Conservation (phyloP, 2,888 invertebrate genomes). For the Amitus sp. region DNA sequence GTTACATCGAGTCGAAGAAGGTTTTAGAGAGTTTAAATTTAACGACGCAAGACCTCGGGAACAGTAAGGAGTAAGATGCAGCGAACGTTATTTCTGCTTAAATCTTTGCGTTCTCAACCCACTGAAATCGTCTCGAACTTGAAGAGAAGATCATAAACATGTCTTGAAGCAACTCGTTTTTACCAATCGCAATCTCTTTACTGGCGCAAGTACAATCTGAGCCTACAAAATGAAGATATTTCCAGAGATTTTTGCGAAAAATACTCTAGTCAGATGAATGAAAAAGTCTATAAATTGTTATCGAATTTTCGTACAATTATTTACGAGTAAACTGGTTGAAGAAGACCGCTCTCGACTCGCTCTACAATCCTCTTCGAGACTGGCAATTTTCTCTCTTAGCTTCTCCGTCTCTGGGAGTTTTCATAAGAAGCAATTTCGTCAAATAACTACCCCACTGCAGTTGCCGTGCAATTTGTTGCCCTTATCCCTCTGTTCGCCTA, state of each 20-base stretch:
- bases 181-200: conserved; percentile 42
- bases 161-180: conserved; percentile 37
- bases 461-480: conserved; percentile 43
- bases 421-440: conserved; percentile 56
- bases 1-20: no score
- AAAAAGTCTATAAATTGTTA: conserved; percentile 22
- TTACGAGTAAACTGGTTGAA: conserved; percentile 47
- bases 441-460: conserved; percentile 43
- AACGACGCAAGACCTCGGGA: no score
- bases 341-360: conserved; percentile 36
- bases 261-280: no score
- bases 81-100: no score
- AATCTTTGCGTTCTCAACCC: conserved; percentile 49
- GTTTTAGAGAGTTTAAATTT: no score
- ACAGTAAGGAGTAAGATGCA: no score
- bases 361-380: conserved; percentile 48
- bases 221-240: no score
- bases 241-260: no score
- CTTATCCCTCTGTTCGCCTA: conserved; percentile 30
- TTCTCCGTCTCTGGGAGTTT: conserved; percentile 51
- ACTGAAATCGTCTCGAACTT: conserved; percentile 52
- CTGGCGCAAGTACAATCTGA: no score
- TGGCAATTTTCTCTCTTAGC: conserved; percentile 47
- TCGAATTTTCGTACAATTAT: conserved; percentile 46
- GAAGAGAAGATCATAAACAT: conserved; percentile 46